Conservation (phyloP, 2,888 invertebrate species). For the Eilema caniola region DNA sequence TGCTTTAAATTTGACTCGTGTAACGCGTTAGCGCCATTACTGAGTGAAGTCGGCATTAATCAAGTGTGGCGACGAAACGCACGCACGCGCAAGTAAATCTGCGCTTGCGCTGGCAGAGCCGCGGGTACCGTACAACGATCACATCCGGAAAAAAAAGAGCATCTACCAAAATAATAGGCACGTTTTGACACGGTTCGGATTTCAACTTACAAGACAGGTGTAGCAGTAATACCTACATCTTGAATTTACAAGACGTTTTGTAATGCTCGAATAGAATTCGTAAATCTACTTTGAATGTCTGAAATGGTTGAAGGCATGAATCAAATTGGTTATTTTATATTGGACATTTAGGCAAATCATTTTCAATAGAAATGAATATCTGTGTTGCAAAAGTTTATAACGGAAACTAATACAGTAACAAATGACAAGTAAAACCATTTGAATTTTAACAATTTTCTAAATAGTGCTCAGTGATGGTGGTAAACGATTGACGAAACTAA, state of each 20-base stretch:
- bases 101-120: slow-evolving; percentile 15
- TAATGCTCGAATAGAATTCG: not conserved
- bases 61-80: slow-evolving; percentile 45
- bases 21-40: slow-evolving; percentile 46
- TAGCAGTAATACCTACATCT: slow-evolving; percentile 10
- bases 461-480: slow-evolving; percentile 34
- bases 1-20: slow-evolving; percentile 54
- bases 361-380: not conserved
- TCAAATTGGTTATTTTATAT: not conserved
- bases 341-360: not conserved
- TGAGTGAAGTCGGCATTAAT: slow-evolving; percentile 60
- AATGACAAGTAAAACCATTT: not conserved
- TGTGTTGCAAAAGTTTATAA: not conserved
- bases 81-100: slow-evolving; percentile 18
- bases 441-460: slow-evolving; percentile 30
- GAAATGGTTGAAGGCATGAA: not conserved
- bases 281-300: not conserved
- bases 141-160: slow-evolving; percentile 20
- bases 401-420: not conserved
- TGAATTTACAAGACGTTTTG: slow-evolving; percentile 17
- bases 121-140: not conserved
- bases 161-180: slow-evolving; percentile 31
- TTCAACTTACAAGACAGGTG: slow-evolving; percentile 11
- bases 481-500: slow-evolving; percentile 38
- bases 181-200: slow-evolving; percentile 24